Conservation (phyloP, 2,113 vertebrate species). For the Podocnemis expansa region DNA sequence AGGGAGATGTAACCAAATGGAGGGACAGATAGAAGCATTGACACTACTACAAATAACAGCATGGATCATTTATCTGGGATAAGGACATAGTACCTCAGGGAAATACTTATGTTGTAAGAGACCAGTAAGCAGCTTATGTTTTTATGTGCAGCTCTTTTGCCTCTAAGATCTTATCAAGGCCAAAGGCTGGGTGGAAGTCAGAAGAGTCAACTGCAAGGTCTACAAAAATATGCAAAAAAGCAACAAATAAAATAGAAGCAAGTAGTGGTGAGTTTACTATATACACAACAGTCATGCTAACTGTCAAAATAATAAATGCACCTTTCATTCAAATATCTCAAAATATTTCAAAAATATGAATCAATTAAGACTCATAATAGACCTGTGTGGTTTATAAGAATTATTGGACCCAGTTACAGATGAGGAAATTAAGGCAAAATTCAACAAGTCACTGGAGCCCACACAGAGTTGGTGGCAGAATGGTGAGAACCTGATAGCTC, state of each 20-base stretch:
- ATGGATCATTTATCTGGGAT: background rate
- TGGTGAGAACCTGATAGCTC: background rate
- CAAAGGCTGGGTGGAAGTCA: background rate
- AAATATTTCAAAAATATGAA: background rate
- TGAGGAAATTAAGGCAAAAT: slow-evolving; percentile 2
- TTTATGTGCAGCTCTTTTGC: background rate
- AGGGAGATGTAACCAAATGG: rapidly evolving
- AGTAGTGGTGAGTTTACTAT: background rate
- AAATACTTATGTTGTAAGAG: background rate
- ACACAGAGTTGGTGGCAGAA: background rate
- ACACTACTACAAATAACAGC: rapidly evolving
- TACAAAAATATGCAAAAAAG: background rate
- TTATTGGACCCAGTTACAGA: background rate
- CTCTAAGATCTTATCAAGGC: background rate
- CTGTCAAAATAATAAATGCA: background rate
- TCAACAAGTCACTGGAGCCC: background rate
- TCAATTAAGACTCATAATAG: background rate
- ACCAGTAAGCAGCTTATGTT: background rate
- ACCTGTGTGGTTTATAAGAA: background rate
- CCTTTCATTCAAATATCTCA: background rate
- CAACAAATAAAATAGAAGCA: background rate
- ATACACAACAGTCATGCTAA: background rate
- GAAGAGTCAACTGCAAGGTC: background rate
- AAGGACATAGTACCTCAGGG: background rate
- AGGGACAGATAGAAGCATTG: background rate